A percentile compares a stretch with the other conserved stretches of the same genome.
Evolutionary conservation across 2,113 vertebrate species (phyloP).

Genomic region (Amphiprion percula): DNA sequence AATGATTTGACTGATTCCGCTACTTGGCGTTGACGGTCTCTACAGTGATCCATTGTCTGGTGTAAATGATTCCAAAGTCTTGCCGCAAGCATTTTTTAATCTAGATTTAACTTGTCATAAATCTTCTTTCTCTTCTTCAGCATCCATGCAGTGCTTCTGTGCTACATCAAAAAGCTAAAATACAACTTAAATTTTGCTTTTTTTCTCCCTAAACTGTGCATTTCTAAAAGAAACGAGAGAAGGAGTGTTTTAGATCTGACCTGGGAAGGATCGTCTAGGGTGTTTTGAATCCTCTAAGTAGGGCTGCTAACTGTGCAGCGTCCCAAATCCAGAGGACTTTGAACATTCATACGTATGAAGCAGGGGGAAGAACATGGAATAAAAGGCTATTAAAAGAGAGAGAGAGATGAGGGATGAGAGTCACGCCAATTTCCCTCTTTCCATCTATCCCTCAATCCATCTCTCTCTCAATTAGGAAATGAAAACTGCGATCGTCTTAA

Average conservation of each 20-base stretch:
- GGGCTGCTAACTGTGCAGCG: constrained; percentile 44
- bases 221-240: constrained; percentile 2
- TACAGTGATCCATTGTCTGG: too few species aligned
- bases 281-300: constrained; percentile 61
- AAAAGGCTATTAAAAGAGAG: constrained; percentile 58
- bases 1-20: too few species aligned
- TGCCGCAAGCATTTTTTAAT: too few species aligned
- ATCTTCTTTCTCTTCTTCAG: not conserved
- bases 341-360: constrained; percentile 50
- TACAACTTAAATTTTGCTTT: constrained; percentile 7
- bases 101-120: not conserved
- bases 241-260: constrained; percentile 40
- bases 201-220: constrained; percentile 6
- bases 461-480: constrained; percentile 77
- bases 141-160: not conserved
- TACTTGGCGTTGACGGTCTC: too few species aligned
- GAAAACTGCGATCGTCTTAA: constrained; percentile 68
- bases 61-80: not conserved
- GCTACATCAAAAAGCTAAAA: not conserved
- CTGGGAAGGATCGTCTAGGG: constrained; percentile 49
- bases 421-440: constrained; percentile 35
- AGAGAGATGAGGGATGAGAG: constrained; percentile 40
- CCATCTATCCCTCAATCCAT: constrained; percentile 55
- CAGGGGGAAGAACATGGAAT: constrained; percentile 22
- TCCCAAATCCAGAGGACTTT: constrained; percentile 63